These are phyloP conservation scores for Platysteira castanea DNA, from an alignment of 2,113 vertebrate genomes.

Conservation along the genomic window DNA sequence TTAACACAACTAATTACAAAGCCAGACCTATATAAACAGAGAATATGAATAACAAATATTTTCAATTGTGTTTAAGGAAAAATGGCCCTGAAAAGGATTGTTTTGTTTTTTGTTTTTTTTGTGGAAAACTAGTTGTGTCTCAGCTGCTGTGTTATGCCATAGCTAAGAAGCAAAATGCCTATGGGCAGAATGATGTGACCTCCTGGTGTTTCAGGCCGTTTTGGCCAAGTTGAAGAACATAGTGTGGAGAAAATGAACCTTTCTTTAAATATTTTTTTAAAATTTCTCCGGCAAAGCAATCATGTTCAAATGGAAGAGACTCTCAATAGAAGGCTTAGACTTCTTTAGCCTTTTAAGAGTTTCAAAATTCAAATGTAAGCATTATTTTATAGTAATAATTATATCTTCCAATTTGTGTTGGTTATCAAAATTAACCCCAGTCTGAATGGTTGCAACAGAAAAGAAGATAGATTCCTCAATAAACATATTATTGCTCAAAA, in stretches of 20 bases:
- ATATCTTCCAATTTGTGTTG: neutral
- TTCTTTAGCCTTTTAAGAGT: neutral
- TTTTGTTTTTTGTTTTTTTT: neutral
- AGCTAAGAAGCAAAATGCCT: neutral
- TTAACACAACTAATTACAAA: neutral
- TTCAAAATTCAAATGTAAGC: neutral
- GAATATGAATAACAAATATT: neutral
- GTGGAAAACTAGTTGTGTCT: neutral
- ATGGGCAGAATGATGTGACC: neutral
- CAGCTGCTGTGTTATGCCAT: neutral
- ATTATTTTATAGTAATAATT: neutral
- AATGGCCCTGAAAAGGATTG: neutral
- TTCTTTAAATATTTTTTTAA: neutral
- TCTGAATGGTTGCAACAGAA: neutral
- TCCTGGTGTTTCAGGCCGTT: neutral
- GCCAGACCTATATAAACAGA: neutral
- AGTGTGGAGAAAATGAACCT: neutral
- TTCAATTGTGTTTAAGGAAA: neutral
- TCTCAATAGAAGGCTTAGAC: neutral
- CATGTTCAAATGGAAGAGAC: neutral
- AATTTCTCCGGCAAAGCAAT: neutral
- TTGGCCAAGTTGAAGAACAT: neutral
- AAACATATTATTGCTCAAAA: neutral
- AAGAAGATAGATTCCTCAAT: neutral
- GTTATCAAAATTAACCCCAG: accelerated